These are phyloP conservation scores for Alligator mississippiensis DNA, from an alignment of 2,113 vertebrate species.

Conservation along the genomic window DNA sequence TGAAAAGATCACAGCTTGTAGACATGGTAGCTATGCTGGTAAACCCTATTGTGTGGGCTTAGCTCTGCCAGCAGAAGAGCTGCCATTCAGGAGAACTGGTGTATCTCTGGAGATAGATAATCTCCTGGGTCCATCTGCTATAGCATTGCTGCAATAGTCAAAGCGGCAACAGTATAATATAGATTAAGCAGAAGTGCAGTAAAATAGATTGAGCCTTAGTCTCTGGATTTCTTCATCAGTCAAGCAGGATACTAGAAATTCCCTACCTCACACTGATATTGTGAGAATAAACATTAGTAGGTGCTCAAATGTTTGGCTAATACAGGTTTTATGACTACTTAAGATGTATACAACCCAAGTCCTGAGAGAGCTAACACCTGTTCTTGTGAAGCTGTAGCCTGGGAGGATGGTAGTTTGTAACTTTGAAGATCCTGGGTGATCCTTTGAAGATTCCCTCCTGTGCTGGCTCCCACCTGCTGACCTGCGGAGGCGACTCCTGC, in stretches of 20 bases:
- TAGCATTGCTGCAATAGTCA: no score
- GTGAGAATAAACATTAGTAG: background rate
- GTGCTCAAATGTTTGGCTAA: accelerated
- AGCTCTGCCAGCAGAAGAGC: no score
- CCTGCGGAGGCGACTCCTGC: no score
- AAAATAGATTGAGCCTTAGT: background rate
- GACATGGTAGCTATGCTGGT: no score
- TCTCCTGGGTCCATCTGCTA: no score
- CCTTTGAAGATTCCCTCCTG: background rate
- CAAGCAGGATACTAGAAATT: background rate
- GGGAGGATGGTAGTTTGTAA: background rate
- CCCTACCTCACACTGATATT: background rate
- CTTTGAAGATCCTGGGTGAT: background rate
- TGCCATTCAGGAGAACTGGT: no score
- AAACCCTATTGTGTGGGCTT: no score
- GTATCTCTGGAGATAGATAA: no score
- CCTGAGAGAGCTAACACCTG: background rate
- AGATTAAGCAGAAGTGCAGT: no score
- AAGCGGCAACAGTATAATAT: no score
- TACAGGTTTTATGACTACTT: accelerated
- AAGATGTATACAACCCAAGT: background rate
- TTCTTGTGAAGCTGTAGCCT: background rate
- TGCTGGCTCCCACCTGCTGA: no score
- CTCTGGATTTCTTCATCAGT: background rate
- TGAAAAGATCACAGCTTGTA: no score